A percentile compares a stretch with the other conserved stretches of the same genome.
Evolutionary conservation across 2,113 vertebrate species (phyloP).

Genomic region (Craseonycteris thonglongyai): DNA sequence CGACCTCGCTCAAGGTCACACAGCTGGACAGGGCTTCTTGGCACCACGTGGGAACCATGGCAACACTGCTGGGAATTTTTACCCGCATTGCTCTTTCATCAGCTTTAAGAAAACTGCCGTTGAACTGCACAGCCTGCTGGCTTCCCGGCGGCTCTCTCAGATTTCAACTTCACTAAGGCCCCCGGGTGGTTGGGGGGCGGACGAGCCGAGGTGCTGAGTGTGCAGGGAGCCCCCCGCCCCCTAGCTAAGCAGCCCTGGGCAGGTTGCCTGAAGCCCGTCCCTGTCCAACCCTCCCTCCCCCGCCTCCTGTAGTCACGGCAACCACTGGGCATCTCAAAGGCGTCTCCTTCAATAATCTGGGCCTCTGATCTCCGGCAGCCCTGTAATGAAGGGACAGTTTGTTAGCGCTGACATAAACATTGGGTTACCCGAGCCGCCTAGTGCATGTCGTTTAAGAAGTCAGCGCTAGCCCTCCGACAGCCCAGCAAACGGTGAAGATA

Average conservation of each 20-base stretch:
- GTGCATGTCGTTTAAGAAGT: constrained; percentile 75
- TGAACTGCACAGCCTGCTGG: fast-evolving
- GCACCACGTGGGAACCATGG: fast-evolving
- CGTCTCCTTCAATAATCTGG: constrained; percentile 83
- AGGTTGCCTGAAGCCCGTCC: constrained; percentile 65
- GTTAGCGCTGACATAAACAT: constrained; percentile 81
- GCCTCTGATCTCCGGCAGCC: constrained; percentile 84
- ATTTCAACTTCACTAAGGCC: background rate
- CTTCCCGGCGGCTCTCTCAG: background rate
- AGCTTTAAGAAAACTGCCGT: background rate
- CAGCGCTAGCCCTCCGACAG: constrained; percentile 57
- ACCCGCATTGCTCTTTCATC: fast-evolving
- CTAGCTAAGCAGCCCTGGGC: constrained; percentile 61
- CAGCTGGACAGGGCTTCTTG: background rate
- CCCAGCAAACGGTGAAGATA: constrained; percentile 69
- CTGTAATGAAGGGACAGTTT: constrained; percentile 83
- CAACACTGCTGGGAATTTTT: fast-evolving
- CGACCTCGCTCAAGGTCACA: background rate
- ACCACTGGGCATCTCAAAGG: constrained; percentile 81
- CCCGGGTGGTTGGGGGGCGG: background rate
- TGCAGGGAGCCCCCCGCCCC: constrained; percentile 33
- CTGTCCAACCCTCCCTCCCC: constrained; percentile 45
- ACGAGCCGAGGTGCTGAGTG: background rate
- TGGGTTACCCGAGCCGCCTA: constrained; percentile 72
- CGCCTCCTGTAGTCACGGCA: constrained; percentile 84